Conservation (phyloP, 2,797 vertebrate genomes). For the Phoxinus dragarum region DNA sequence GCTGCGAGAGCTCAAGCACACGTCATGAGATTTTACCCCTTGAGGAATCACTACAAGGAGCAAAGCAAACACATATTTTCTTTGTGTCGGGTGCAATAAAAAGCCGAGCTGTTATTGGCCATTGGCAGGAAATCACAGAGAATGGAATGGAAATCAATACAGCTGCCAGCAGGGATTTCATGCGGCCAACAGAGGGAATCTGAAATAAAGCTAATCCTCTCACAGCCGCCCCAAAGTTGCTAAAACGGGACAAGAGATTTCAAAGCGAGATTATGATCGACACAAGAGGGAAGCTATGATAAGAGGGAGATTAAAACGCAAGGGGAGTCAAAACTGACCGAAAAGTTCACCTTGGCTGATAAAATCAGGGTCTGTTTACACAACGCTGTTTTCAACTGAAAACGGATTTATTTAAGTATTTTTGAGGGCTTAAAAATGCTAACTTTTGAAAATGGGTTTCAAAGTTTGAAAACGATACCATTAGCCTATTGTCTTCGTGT, state of each 20-base stretch:
- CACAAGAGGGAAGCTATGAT: conserved; percentile 38
- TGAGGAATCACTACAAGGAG: neutral
- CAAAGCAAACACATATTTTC: conserved; percentile 4
- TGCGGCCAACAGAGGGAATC: conserved; percentile 60
- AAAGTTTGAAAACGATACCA: neutral
- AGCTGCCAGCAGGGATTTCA: conserved; percentile 56
- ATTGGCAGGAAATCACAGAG: conserved; percentile 41
- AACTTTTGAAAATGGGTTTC: neutral
- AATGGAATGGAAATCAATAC: conserved; percentile 66
- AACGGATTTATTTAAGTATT: neutral
- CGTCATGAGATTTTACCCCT: conserved; percentile 18
- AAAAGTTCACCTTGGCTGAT: conserved; percentile 23
- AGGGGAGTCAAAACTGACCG: neutral
- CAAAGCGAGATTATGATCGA: conserved; percentile 50
- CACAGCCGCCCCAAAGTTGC: conserved; percentile 63
- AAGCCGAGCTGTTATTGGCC: conserved; percentile 28
- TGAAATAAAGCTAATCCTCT: conserved; percentile 70
- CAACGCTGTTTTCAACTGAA: neutral
- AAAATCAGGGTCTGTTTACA: neutral
- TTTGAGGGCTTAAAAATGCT: neutral
- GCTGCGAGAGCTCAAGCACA: neutral
- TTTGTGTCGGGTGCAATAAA: conserved; percentile 20
- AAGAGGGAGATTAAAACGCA: conserved; percentile 38
- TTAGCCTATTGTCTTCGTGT: neutral
- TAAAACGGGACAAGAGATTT: conserved; percentile 61